Evolutionary conservation across 2,797 vertebrate species (phyloP).

Genomic region (Ceryle rudis): DNA sequence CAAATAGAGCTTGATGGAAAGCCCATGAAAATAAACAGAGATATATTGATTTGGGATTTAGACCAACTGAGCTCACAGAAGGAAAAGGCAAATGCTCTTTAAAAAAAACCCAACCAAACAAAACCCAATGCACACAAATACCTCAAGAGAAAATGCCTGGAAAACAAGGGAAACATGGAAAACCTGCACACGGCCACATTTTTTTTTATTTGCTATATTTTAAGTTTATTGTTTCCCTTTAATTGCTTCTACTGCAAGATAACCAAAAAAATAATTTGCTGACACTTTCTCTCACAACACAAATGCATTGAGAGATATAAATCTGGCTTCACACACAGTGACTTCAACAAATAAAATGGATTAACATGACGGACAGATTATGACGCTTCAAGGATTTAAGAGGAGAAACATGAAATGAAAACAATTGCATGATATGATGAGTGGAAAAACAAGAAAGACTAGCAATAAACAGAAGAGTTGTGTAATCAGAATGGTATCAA

Average conservation of each 20-base stretch:
- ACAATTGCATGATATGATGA: background rate
- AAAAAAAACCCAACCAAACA: background rate
- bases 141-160: background rate
- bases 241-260: background rate
- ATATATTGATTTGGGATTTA: background rate
- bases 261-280: background rate
- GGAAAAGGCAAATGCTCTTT: background rate
- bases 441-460: background rate
- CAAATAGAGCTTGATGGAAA: background rate
- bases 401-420: constrained; percentile 55
- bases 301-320: constrained; percentile 74
- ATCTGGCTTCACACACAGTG: constrained; percentile 29
- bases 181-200: background rate
- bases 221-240: background rate
- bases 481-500: background rate
- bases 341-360: constrained; percentile 55
- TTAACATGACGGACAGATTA: constrained; percentile 38
- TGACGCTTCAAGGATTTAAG: constrained; percentile 19
- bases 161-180: background rate
- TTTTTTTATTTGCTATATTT: background rate
- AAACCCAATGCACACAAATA: background rate
- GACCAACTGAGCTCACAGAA: background rate
- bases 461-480: constrained; percentile 2
- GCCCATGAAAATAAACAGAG: background rate
- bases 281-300: background rate